Evolutionary conservation across 1,140 invertebrate genomes (phyloP), one percentile per base, ranked within the genome.

Genomic region (Nymphalis io): DNA sequence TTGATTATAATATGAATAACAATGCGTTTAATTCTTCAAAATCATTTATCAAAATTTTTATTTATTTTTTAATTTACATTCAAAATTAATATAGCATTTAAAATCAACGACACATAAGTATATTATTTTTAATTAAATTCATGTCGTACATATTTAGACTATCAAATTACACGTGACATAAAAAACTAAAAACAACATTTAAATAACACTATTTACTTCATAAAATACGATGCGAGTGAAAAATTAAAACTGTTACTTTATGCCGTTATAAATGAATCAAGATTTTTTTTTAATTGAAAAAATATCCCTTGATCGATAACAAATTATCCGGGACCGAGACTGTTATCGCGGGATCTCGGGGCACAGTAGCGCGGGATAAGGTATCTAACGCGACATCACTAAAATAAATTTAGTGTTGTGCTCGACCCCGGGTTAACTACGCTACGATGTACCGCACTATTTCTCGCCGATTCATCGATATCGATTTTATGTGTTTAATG

Each of bases 381-480:
- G 74, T 81, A 83, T 83, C 80, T 72, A 67, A 78, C 78, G 74
- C 64, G 75, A 79, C 79, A 79, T 81, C 79, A 77, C 71, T 77
- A 75, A 76, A 78, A 81, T 83, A 83, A 83, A 80, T 81, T 79
- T 76, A 79, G 75, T 77, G 77, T 72, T 74, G 76, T 66, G 70
- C 73, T 48, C 72, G 75, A 82, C 80, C 78, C 73, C 40, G 71
- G 81, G 81, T 82, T 81, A 83, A 81, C 80, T 78, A 79, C 77
- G 76, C 73, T 60, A 69, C 62, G 73, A 70, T 70, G 73, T 73
- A 73, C 75, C 77, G 77, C 72, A 82, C 80, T 81, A 82, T 82
- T 85, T 83, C 80, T 81, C 79, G 75, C 80, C 81, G 74, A 78
- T 81, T 69, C 64, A 53, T 65, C 61, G 80, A 84, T 82, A 81